Conservation (phyloP, 2,888 invertebrate genomes). For the Apodemia hepburni region DNA sequence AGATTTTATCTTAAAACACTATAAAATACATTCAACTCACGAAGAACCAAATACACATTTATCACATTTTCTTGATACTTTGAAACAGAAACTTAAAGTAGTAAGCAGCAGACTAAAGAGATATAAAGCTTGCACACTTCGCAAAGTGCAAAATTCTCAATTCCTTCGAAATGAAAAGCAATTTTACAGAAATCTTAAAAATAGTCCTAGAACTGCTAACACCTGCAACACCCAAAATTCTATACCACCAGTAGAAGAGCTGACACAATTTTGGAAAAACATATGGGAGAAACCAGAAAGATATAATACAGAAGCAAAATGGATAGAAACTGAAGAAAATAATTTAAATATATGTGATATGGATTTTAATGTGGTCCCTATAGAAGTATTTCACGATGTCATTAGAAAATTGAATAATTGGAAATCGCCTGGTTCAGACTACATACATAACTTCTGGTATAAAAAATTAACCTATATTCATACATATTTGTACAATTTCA, state of each 20-base stretch:
- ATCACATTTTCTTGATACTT: background rate
- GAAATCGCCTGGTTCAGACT: constrained; percentile 7
- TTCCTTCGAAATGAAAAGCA: background rate
- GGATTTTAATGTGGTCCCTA: no score
- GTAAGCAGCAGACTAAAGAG: no score
- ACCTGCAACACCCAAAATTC: background rate
- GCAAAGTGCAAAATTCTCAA: no score
- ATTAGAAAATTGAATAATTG: background rate
- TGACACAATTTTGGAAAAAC: no score
- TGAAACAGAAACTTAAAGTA: background rate
- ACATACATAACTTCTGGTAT: constrained; percentile 2
- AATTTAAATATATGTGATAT: no score
- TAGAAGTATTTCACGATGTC: background rate
- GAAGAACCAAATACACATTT: constrained; percentile 1
- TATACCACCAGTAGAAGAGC: background rate
- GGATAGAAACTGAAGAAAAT: no score
- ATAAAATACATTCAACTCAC: background rate
- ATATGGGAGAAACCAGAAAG: no score
- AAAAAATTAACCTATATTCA: background rate
- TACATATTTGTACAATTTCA: background rate
- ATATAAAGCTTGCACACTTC: no score
- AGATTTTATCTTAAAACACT: background rate
- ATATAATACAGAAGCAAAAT: no score
- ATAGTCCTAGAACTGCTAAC: background rate
- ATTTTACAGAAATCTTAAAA: background rate